These are phyloP conservation scores for Theonella swinhoei DNA, from an alignment of 37 sponge, comb jelly and placozoan species.

Conservation along the genomic window DNA sequence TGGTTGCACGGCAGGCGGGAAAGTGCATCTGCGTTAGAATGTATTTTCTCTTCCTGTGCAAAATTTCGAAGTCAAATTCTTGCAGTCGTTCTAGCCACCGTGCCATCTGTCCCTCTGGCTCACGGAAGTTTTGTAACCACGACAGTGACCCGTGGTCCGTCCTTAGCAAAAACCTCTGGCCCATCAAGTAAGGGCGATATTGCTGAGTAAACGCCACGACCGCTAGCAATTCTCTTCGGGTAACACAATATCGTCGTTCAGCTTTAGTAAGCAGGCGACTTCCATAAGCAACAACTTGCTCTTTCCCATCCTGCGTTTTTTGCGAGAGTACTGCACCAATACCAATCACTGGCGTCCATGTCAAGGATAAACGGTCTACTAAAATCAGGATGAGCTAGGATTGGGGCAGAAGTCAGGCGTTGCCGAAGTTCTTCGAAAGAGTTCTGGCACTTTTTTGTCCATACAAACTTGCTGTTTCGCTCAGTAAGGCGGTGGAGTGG, in stretches of 20 bases:
- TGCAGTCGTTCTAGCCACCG: conserved; percentile 28
- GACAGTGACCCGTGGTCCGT: conserved; percentile 33
- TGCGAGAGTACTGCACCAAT: conserved; percentile 30
- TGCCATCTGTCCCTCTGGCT: conserved; percentile 28
- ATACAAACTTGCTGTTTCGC: no score
- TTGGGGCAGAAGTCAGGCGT: conserved; percentile 14
- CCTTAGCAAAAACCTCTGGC: not conserved
- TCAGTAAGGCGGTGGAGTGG: no score
- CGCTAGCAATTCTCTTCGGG: conserved; percentile 17
- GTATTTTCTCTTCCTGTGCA: not conserved
- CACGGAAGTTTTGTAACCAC: conserved; percentile 15
- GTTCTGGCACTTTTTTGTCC: conserved; percentile 11
- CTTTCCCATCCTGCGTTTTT: conserved; percentile 1
- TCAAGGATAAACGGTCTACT: conserved; percentile 32
- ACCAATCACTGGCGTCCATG: conserved; percentile 43
- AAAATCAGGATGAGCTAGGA: conserved; percentile 15
- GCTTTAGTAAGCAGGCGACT: conserved; percentile 26
- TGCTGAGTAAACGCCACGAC: conserved; percentile 31
- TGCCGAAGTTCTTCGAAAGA: conserved; percentile 12
- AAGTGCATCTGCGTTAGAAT: conserved; percentile 33
- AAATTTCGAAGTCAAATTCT: no score
- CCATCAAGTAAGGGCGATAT: not conserved
- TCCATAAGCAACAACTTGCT: conserved; percentile 18
- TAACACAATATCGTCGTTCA: conserved; percentile 24
- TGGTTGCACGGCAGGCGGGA: conserved; percentile 8